Evolutionary conservation across 2,113 vertebrate genomes (phyloP).

Genomic region (Ctenomys sociabilis): DNA sequence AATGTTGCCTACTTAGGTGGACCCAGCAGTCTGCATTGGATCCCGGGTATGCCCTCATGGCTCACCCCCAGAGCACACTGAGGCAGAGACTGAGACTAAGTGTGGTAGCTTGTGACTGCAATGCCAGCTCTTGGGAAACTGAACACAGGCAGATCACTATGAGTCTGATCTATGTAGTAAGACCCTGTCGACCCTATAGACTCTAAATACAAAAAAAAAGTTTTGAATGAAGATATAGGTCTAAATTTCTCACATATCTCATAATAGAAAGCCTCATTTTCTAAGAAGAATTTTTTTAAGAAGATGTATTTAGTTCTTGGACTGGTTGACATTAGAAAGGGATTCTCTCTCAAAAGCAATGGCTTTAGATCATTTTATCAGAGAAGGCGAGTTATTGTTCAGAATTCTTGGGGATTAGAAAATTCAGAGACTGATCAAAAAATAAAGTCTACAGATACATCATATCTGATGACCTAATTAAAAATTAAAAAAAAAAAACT

Average conservation of each 20-base stretch:
- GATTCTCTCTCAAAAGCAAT: background rate
- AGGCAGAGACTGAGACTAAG: no score
- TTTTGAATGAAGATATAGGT: slow-evolving; percentile 55
- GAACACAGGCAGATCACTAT: no score
- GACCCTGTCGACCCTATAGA: no score
- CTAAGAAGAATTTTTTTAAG: slow-evolving; percentile 58
- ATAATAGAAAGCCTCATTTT: slow-evolving; percentile 59
- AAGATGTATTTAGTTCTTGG: slow-evolving; percentile 28
- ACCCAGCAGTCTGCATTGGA: no score
- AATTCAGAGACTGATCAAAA: background rate
- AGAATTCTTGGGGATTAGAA: background rate
- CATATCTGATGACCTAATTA: background rate
- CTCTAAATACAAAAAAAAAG: no score
- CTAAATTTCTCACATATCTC: slow-evolving; percentile 42
- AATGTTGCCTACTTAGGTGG: background rate
- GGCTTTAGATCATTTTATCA: background rate
- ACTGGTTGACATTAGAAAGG: background rate
- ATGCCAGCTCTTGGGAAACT: no score
- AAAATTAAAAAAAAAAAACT: background rate
- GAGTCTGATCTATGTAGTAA: no score
- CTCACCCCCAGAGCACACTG: no score
- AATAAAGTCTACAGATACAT: background rate
- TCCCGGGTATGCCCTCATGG: no score
- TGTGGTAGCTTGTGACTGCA: no score
- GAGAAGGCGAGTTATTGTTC: background rate